Evolutionary conservation across 2,113 vertebrate genomes (phyloP).

Genomic region (Machaerirhynchus nigripectus): DNA sequence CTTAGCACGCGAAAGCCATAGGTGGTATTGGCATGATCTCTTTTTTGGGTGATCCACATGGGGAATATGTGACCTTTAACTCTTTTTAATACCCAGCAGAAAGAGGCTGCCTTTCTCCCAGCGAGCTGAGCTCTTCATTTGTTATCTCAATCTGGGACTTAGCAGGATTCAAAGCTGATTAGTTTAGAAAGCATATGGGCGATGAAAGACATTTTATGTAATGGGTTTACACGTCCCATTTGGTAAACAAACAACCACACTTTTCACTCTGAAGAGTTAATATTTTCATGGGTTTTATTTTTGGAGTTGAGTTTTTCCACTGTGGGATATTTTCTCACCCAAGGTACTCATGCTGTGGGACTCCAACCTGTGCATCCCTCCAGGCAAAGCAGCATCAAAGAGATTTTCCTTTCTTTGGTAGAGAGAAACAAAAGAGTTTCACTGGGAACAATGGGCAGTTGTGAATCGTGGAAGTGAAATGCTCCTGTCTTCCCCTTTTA

Average conservation of each 20-base stretch:
- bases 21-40: slow-evolving; percentile 1
- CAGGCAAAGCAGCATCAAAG: neutral
- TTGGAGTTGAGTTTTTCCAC: neutral
- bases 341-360: neutral
- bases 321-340: neutral
- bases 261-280: neutral
- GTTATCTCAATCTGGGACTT: slow-evolving; percentile 86
- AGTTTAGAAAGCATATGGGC: slow-evolving; percentile 81
- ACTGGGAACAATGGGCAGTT: neutral
- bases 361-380: neutral
- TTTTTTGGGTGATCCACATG: slow-evolving; percentile 34
- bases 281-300: neutral
- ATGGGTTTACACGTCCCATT: slow-evolving; percentile 80
- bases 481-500: neutral
- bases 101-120: slow-evolving; percentile 68
- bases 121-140: slow-evolving; percentile 77
- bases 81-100: slow-evolving; percentile 22
- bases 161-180: slow-evolving; percentile 88
- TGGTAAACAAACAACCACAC: slow-evolving; percentile 31
- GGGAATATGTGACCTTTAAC: slow-evolving; percentile 49
- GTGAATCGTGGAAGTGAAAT: neutral
- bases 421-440: neutral
- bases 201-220: slow-evolving; percentile 83
- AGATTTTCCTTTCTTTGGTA: neutral
- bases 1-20: neutral